Percentiles rank a stretch among this genome's conserved stretches.
Evolutionary conservation across 2,113 vertebrate species (phyloP).

Genomic region (Cochlearius cochlearius): DNA sequence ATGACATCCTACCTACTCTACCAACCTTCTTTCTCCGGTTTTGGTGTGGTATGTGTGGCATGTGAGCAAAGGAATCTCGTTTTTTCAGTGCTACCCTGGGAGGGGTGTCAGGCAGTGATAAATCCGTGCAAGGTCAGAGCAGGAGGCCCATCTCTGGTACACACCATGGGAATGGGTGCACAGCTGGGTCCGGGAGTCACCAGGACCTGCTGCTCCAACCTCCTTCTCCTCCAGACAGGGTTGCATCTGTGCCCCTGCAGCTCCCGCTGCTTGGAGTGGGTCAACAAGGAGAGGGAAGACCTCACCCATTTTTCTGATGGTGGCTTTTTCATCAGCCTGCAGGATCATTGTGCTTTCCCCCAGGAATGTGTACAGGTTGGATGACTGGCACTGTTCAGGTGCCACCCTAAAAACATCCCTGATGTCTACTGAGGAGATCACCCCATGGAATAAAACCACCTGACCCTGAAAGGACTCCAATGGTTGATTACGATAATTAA

Average conservation of each 20-base stretch:
- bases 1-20: neutral
- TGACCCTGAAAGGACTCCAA: neutral
- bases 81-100: neutral
- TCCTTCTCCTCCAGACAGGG: neutral
- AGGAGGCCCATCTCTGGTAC: neutral
- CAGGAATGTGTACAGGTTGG: neutral
- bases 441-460: neutral
- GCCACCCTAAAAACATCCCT: neutral
- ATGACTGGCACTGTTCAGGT: rapidly evolving
- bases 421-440: neutral
- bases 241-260: neutral
- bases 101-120: neutral
- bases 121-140: neutral
- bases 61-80: neutral
- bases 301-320: neutral
- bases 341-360: neutral
- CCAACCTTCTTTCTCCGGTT: neutral
- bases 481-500: neutral
- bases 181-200: neutral
- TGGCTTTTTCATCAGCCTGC: neutral
- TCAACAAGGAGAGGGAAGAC: neutral
- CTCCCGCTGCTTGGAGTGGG: neutral
- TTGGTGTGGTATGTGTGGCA: conserved; percentile 35
- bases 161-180: rapidly evolving
- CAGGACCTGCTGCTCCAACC: neutral